A percentile compares a stretch with the other conserved stretches of the same genome.
Conservation (phyloP, 2,113 vertebrate genomes). For the Zootoca vivipara region DNA sequence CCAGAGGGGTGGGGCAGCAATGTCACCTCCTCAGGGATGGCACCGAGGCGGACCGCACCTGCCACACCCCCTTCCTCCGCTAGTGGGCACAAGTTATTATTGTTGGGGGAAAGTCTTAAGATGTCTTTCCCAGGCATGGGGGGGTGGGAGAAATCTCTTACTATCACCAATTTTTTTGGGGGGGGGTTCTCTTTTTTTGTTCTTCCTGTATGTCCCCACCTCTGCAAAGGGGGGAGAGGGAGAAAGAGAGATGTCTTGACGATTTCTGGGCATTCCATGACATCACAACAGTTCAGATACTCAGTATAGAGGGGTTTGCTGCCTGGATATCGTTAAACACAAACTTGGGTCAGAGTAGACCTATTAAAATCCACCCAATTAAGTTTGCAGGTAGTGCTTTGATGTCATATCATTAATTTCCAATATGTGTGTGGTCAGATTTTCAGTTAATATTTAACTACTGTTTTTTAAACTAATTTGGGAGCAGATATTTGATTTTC, state of each 20-base stretch:
- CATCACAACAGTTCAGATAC: neutral
- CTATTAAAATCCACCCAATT: slow-evolving; percentile 48
- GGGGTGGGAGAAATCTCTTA: neutral
- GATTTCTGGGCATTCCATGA: neutral
- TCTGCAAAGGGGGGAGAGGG: too few relatives aligned
- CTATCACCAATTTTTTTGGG: too few relatives aligned
- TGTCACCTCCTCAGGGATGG: too few relatives aligned
- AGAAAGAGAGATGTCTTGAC: neutral
- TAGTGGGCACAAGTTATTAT: neutral
- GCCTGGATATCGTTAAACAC: neutral
- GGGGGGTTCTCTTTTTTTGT: too few relatives aligned
- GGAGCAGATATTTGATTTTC: neutral
- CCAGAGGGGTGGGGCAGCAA: too few relatives aligned
- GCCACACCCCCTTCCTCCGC: too few relatives aligned
- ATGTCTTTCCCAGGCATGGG: neutral
- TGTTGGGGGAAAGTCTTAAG: neutral
- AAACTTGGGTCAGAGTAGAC: neutral
- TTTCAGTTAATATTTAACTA: slow-evolving; percentile 20
- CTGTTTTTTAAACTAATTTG: neutral
- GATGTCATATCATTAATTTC: slow-evolving; percentile 51
- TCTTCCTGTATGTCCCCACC: too few relatives aligned
- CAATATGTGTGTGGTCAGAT: slow-evolving; percentile 25
- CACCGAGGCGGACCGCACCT: too few relatives aligned
- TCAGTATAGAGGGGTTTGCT: neutral
- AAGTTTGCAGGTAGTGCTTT: slow-evolving; percentile 15